A percentile compares a stretch with the other conserved stretches of the same genome.
Evolutionary conservation across 2,113 vertebrate species (phyloP).

Genomic region (Anseranas semipalmata): DNA sequence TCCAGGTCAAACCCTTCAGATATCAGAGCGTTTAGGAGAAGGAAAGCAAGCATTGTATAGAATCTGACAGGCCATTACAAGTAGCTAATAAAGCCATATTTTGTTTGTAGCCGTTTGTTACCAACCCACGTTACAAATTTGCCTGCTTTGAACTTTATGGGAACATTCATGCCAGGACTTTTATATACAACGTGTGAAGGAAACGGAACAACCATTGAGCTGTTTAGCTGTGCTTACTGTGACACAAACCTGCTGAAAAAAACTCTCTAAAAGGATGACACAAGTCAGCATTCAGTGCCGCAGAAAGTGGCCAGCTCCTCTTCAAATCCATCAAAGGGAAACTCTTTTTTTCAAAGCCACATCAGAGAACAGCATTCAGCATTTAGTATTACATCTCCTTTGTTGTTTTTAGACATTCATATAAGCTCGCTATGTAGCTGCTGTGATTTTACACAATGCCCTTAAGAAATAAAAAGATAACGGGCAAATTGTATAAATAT

Average conservation of each 20-base stretch:
- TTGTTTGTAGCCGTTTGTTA: conserved; percentile 70
- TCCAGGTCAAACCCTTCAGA: conserved; percentile 50
- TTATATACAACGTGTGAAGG: conserved; percentile 50
- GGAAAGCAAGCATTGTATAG: conserved; percentile 54
- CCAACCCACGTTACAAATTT: conserved; percentile 57
- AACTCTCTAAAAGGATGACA: conserved; percentile 35
- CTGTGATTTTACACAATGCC: conserved; percentile 58
- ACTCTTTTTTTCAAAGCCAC: conserved; percentile 51
- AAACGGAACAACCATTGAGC: conserved; percentile 65
- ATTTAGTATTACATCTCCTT: conserved; percentile 42
- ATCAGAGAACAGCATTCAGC: conserved; percentile 32
- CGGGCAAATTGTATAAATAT: conserved; percentile 22
- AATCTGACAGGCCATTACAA: conserved; percentile 59
- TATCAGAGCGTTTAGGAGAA: conserved; percentile 42
- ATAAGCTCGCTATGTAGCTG: conserved; percentile 30
- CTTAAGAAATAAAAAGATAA: conserved; percentile 57
- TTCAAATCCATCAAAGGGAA: conserved; percentile 34
- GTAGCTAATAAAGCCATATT: conserved; percentile 73
- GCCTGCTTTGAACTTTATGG: conserved; percentile 61
- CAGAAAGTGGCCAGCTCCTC: conserved; percentile 33
- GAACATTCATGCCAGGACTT: conserved; percentile 49
- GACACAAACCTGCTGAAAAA: conserved; percentile 49
- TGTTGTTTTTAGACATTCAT: conserved; percentile 40
- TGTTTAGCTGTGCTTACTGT: conserved; percentile 39
- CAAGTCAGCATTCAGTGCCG: conserved; percentile 20